Base-by-base conservation (phyloP, 2,888 invertebrate species). In the Druceiella hillmani region DNA sequence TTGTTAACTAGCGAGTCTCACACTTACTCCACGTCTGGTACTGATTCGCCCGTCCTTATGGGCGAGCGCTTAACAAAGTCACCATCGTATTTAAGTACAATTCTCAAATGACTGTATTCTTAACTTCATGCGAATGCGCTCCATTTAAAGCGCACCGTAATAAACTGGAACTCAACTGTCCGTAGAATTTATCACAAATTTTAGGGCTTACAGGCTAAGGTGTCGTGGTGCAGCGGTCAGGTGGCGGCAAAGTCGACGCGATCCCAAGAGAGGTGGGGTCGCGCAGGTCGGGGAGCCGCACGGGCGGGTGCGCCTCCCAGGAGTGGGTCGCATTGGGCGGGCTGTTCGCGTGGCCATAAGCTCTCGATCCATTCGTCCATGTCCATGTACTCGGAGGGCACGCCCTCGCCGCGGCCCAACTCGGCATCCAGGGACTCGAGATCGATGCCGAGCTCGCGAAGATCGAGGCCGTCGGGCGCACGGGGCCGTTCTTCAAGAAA, bases 241-340 rank as follows among this genome's bases (percentile, higher is more conserved):
- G 71, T 70, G 61, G 82, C 79, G 57, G 83, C 81, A 61, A 76
- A 84, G 63, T 85, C 85, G 50, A 82, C 75, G 57, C 79, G 80
- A 59, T 87, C 87, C 87, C 87, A 88, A 10, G 81, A 77, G 52
- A 81, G 73, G 49, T 78, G 77, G 46, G 78, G 71, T 44, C 74
- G 76, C 43, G 76, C 77, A 43, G 83, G 79, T 26, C 82, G 79
- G 27, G 78, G 67, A 37, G 67, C 55, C 15, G 84, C 79, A 52
- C 79, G 79, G 40, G 81, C 74, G 47, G 62, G 52, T 47, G 77
- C 79, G 41, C 82, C 81, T 34, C 83, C 82, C 49, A 87, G 65
- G 53, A 87, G 64, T 32, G 87, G 87, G 62, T 87, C 87, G 56
- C 81, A 81, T 48, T 75, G 74, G 56, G 66, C 59, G 58, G 65